Evolutionary conservation across 2,888 invertebrate genomes (phyloP), one percentile per base, ranked within the genome.

Genomic region (Synanthedon tipuliformis): DNA sequence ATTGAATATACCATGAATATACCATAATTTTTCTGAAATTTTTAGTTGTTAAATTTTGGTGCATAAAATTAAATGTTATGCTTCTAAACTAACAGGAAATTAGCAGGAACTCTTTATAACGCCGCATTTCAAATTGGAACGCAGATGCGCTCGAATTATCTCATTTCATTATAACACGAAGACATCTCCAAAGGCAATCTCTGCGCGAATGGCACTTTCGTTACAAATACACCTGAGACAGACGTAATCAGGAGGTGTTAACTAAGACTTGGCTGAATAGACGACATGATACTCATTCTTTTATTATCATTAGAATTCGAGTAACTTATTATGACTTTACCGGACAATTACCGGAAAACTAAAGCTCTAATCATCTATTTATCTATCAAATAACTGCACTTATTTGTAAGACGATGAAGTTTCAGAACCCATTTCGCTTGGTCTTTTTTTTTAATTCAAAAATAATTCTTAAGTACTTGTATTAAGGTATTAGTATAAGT

Each of bases 101-200:
- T 49, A 49, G 23, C 23, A 16, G 12, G 23, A 16, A 15, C 49
- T 12, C 16, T 34, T 49, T 34, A 54, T 50, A 56, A 56, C 54
- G 27, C 51, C 41, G 48, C 56, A 34, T 34, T 34, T 48, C 54
- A 58, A 56, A 57, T 53, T 52, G 51, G 50, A 52, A 45, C 58
- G 34, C 62, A 65, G 64, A 61, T 62, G 62, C 55, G 61, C 52
- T 60, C 62, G 55, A 63, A 61, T 60, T 60, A 57, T 59, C 52
- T 59, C 59, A 52, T 61, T 60, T 61, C 58, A 59, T 63, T 59
- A 62, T 59, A 60, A 57, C 53, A n/a, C 51, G 56, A 56, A 52
- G 56, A 57, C 57, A 53, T 59, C 59, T 57, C 51, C 53, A 53
- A 53, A 55, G 57, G 60, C 55, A 59, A 61, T 63, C 56, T 53